phyloP scores from a whole-genome alignment of 2,888 invertebrate genomes.

The Acronicta psi region DNA sequence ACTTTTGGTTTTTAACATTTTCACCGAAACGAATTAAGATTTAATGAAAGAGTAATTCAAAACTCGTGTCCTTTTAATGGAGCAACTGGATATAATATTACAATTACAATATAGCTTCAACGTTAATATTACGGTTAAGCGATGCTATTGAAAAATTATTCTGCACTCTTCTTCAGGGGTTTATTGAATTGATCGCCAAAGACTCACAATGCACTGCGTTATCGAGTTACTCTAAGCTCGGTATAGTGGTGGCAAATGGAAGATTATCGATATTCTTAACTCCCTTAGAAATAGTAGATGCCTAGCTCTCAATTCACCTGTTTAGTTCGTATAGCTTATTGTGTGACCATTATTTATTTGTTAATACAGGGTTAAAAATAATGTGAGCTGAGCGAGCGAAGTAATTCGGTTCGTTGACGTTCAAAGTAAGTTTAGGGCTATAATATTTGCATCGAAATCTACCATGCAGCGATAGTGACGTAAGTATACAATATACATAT shows the following conservation, averaged over 20 bases:
- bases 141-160: slow-evolving; percentile 20
- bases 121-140: slow-evolving; percentile 5
- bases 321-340: no score
- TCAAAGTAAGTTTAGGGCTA: slow-evolving; percentile 33
- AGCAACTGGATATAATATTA: slow-evolving; percentile 12
- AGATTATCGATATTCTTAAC: slow-evolving; percentile 30
- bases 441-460: slow-evolving; percentile 53
- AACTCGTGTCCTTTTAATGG: slow-evolving; percentile 25
- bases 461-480: slow-evolving; percentile 28
- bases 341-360: neutral
- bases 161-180: slow-evolving; percentile 8
- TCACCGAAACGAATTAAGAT: slow-evolving; percentile 25
- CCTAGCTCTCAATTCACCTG: no score
- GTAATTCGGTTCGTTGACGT: slow-evolving; percentile 32
- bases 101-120: slow-evolving; percentile 7
- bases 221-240: slow-evolving; percentile 26
- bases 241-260: slow-evolving; percentile 27
- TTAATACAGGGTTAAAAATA: slow-evolving; percentile 39
- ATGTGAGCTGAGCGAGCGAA: slow-evolving; percentile 33
- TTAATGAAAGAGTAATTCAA: slow-evolving; percentile 24
- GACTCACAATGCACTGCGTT: slow-evolving; percentile 12
- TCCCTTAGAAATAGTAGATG: no score
- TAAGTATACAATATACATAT: no score
- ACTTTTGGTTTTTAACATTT: slow-evolving; percentile 18
- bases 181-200: slow-evolving; percentile 41